Evolutionary conservation across 2,113 vertebrate genomes (phyloP).

Genomic region (Trematocara variabile): DNA sequence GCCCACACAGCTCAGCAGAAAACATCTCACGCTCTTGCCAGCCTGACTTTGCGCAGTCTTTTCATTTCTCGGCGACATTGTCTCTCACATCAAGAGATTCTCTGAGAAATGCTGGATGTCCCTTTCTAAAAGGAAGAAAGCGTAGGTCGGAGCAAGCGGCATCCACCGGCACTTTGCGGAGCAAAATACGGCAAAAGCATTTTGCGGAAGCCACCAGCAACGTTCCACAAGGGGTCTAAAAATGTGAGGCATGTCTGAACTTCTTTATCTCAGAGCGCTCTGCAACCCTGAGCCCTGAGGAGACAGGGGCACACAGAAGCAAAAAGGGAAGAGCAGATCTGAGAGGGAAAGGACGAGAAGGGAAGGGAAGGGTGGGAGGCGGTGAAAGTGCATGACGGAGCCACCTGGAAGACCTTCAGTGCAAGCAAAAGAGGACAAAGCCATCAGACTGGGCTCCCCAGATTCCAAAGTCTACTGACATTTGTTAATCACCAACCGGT

Average conservation of each 20-base stretch:
- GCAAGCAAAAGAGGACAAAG: conserved; percentile 80
- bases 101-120: background rate
- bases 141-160: conserved; percentile 19
- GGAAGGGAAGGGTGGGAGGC: conserved; percentile 22
- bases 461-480: conserved; percentile 99
- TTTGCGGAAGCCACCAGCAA: conserved; percentile 51
- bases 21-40: conserved; percentile 51
- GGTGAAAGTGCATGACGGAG: conserved; percentile 66
- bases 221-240: conserved; percentile 67
- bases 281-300: conserved; percentile 53
- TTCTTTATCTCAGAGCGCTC: conserved; percentile 63
- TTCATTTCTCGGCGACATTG: conserved; percentile 57
- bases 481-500: conserved; percentile 99
- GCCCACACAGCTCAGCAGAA: conserved; percentile 68
- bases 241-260: conserved; percentile 74
- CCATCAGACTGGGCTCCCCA: conserved; percentile 84
- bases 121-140: background rate
- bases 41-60: conserved; percentile 34
- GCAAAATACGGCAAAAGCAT: conserved; percentile 18
- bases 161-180: background rate
- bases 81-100: conserved; percentile 43
- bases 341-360: conserved; percentile 20
- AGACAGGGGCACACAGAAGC: conserved; percentile 26
- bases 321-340: conserved; percentile 8
- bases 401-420: conserved; percentile 81